Percentiles rank a stretch among this genome's conserved stretches.
These are phyloP conservation scores for Varanus salvator DNA, from an alignment of 2,113 vertebrate species.

Conservation along the genomic window DNA sequence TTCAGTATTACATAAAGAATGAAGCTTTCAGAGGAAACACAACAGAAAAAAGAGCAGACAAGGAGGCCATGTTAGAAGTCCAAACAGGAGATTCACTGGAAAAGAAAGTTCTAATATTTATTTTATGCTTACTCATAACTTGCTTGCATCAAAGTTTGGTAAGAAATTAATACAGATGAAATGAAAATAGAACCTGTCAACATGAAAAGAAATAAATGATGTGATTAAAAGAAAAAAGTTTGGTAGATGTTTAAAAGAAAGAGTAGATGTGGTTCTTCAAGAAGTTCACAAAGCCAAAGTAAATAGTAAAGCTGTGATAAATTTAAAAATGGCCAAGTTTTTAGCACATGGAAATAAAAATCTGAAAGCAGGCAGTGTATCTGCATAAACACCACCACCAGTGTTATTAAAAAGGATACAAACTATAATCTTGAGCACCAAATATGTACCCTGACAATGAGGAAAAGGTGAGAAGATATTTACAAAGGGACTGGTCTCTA, in stretches of 20 bases:
- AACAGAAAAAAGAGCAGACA: not conserved
- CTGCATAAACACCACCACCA: not conserved
- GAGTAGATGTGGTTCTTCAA: not conserved
- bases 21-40: not conserved
- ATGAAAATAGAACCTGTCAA: not conserved
- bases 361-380: not conserved
- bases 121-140: not conserved
- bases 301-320: not conserved
- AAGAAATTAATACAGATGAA: not conserved
- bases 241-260: not conserved
- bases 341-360: slow-evolving; percentile 1
- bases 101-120: not conserved
- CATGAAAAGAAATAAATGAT: not conserved
- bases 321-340: not conserved
- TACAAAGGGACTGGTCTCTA: not conserved
- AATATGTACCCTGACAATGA: not conserved
- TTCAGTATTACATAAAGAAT: too few species aligned
- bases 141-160: not conserved
- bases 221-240: not conserved
- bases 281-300: not conserved
- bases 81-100: not conserved
- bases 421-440: not conserved
- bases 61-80: not conserved
- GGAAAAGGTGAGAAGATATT: not conserved
- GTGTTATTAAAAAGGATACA: not conserved